Conservation (phyloP, 2,113 vertebrate genomes). For the Cryptomyrus ogoouensis region DNA sequence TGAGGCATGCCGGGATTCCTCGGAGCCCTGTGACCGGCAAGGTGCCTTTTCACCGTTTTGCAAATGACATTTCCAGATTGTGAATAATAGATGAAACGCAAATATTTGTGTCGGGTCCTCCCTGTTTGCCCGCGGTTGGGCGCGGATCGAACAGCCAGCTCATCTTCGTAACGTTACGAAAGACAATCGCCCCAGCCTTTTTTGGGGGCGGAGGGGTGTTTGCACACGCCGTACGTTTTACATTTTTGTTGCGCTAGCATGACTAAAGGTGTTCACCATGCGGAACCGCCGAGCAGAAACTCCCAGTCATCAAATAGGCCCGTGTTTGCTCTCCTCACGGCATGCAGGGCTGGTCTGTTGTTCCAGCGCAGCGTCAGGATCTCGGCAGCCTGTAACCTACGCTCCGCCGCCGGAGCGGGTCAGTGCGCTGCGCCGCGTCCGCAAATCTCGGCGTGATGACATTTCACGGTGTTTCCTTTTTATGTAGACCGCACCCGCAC, state of each 20-base stretch:
- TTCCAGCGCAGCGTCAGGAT: conserved; percentile 44
- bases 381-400: conserved; percentile 37
- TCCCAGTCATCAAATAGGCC: conserved; percentile 56
- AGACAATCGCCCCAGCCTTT: conserved; percentile 4
- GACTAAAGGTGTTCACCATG: conserved; percentile 48
- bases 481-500: neutral
- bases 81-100: conserved; percentile 22
- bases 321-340: conserved; percentile 51
- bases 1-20: conserved; percentile 3
- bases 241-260: conserved; percentile 37
- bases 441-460: neutral
- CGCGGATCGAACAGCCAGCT: conserved; percentile 9
- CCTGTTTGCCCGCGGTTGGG: conserved; percentile 15
- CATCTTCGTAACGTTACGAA: conserved; percentile 14
- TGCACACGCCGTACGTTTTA: neutral
- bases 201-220: neutral
- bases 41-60: conserved; percentile 4
- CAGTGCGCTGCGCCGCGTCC: neutral
- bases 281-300: conserved; percentile 51
- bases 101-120: conserved; percentile 14
- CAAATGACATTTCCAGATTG: neutral
- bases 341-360: conserved; percentile 31
- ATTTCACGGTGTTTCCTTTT: neutral
- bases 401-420: neutral
- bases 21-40: neutral